Conservation (phyloP, 2,797 vertebrate species). For the Diplodus puntazzo region DNA sequence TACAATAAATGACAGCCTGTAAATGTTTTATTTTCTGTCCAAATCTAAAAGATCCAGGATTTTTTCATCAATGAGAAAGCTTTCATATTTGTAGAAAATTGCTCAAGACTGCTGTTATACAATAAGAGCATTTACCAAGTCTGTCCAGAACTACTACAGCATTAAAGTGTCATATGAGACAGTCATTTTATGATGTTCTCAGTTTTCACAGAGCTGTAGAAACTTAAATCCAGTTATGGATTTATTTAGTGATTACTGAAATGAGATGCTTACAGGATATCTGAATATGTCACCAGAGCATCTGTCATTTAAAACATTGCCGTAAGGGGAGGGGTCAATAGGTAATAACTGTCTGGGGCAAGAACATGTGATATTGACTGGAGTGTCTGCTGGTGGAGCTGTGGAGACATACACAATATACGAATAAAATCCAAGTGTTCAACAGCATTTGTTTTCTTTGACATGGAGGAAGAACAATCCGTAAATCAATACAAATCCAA, state of each 20-base stretch:
- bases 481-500: conserved; percentile 59
- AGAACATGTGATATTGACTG: conserved; percentile 70
- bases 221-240: conserved; percentile 81
- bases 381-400: conserved; percentile 52
- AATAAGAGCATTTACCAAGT: conserved; percentile 22
- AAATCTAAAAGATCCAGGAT: conserved; percentile 21
- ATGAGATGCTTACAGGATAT: conserved; percentile 79
- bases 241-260: conserved; percentile 84
- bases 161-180: conserved; percentile 67
- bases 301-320: conserved; percentile 82
- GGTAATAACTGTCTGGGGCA: conserved; percentile 72
- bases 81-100: conserved; percentile 48
- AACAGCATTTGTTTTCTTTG: conserved; percentile 68
- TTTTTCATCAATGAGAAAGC: conserved; percentile 36
- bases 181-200: conserved; percentile 57
- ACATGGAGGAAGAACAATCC: conserved; percentile 63
- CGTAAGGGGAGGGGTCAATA: conserved; percentile 76
- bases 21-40: conserved; percentile 3
- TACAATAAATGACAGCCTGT: conserved; percentile 8
- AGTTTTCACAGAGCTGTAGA: conserved; percentile 69
- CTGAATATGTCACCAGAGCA: conserved; percentile 75
- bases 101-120: conserved; percentile 35
- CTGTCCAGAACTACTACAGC: conserved; percentile 19
- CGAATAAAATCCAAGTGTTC: conserved; percentile 73
- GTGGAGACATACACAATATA: conserved; percentile 73